Evolutionary conservation across 2,888 invertebrate species (phyloP), one percentile per base, ranked within the genome.

Genomic region (Acleris emargana): DNA sequence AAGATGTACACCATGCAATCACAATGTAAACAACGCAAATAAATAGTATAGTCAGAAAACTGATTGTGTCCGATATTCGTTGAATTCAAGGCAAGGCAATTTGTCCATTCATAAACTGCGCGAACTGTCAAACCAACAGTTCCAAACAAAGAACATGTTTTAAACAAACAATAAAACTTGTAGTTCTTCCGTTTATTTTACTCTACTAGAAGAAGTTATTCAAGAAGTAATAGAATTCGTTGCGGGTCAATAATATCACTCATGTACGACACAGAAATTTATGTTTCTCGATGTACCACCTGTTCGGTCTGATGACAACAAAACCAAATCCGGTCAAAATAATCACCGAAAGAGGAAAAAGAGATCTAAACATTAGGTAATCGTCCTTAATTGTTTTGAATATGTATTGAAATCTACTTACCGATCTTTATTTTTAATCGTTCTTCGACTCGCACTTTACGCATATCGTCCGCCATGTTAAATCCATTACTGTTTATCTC

Each of bases 371-470:
- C 54, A 54, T 54, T 42, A 20, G 54, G 49, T 63, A 67, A 64
- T 38, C 64, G 62, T 55, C 55, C 17, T 52, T 60, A 69, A 62
- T 58, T 17, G 70, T 62, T 68, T 64, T 47, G 58, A 20, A 70
- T 71, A 64, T 51, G 68, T 59, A 58, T 71, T 73, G 69, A 71
- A 70, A 64, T 51, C 80, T 89, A 95, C 96, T 93, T 94, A 97
- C 97, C 97, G 91, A 97, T 97, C 95, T 97, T 97, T 88, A 97
- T 97, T 95, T 96, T 97, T 93, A 97, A 95, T 93, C 97, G 96
- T 94, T 97, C 97, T 93, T 97, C 97, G 90, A 97, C 95, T 94
- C 97, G 95, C 93, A 97, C 97, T 95, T 96, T 95, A 94, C 96
- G 96, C 94, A 95, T 95, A 94, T 95, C 96, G 94, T 96, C 96